Base-by-base conservation (phyloP, 1,140 invertebrate species). In the Cyclina sinensis region DNA sequence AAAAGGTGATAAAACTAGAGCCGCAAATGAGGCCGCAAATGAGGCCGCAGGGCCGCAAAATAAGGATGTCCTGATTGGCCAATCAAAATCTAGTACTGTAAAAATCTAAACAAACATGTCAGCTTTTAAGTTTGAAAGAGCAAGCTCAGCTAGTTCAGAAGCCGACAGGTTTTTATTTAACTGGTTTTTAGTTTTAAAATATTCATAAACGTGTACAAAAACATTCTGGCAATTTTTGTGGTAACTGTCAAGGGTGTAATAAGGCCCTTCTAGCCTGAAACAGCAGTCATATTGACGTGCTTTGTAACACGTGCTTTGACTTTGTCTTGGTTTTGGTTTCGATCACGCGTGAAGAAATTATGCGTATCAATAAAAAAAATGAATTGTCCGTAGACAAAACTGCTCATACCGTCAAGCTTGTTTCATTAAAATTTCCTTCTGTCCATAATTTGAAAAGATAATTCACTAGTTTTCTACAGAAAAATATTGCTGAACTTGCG, bases 61-160 rank as follows among this genome's bases (percentile, higher is more conserved):
- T n/a, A n/a, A n/a, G n/a, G n/a, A n/a, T n/a, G n/a, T 57, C 51
- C n/a, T 81, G 0, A 68, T 51, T 43, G 43, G 32, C 80, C 80
- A 82, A 82, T 82, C 80, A 43, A 54, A n/a, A n/a, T n/a, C n/a
- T n/a, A n/a, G n/a, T n/a, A n/a, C 74, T 48, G 30, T 14, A n/a
- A 48, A 68, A 84, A 84, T 73, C 82, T 84, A 84, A 84, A 84
- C 82, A 89, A 89, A 89, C 88, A 89, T 89, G 88, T 89, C 79
- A 37, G 90, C 88, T 24, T 93, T 94, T 90, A 91, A 91, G 76
- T 94, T 94, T 90, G 91, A 91, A 11, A 88, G 86, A 39, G 86
- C 82, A 9, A 90, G 89, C 48, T 91, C 92, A 0, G 83, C 89
- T 21, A 90, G 89, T 74, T 91, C 92, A 1, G 83, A 88, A n/a